These are phyloP conservation scores for Orientallactaga bullata DNA, from an alignment of 2,113 vertebrate species.

Conservation along the genomic window DNA sequence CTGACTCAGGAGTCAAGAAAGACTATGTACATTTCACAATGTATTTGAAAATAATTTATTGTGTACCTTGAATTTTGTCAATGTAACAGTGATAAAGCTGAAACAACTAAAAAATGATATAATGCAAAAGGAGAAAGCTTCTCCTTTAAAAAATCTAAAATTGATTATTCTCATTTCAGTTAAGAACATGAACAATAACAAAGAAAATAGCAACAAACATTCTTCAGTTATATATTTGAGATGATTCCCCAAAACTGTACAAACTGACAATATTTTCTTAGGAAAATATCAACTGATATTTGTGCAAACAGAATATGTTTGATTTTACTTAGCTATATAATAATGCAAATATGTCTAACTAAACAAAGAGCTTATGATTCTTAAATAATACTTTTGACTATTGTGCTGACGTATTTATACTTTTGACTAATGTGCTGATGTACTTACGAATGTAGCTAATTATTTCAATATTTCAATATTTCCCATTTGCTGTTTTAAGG, in stretches of 20 bases:
- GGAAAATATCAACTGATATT: not conserved
- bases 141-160: not conserved
- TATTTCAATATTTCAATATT: constrained; percentile 34
- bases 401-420: constrained; percentile 26
- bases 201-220: too few relatives aligned
- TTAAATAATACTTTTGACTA: not conserved
- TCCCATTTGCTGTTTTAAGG: constrained; percentile 14
- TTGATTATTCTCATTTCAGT: too few relatives aligned
- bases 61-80: not conserved
- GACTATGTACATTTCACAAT: not conserved
- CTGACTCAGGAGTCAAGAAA: not conserved
- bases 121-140: not conserved
- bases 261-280: not conserved
- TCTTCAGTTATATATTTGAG: not conserved
- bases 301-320: constrained; percentile 15
- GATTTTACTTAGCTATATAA: not conserved
- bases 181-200: too few relatives aligned
- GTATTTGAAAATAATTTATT: not conserved
- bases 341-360: not conserved
- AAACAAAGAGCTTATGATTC: not conserved
- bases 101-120: not conserved
- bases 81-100: not conserved
- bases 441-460: constrained; percentile 24
- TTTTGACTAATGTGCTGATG: not conserved
- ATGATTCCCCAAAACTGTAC: not conserved